These are phyloP conservation scores for Corydoras maculifer DNA, from an alignment of 2,113 vertebrate genomes.

Conservation along the genomic window DNA sequence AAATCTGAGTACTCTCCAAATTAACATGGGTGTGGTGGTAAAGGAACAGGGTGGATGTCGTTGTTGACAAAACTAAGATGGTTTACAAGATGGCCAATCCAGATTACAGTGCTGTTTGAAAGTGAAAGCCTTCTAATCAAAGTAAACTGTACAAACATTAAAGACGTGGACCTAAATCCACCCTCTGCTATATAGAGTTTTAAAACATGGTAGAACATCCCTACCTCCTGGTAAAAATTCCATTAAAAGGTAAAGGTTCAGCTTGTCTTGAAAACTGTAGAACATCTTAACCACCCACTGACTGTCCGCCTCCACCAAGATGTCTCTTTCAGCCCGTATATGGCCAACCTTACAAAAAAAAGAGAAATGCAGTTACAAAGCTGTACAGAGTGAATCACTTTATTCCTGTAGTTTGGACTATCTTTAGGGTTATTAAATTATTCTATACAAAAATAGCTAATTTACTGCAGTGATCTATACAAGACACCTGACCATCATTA, in stretches of 20 bases:
- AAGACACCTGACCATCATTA: too few relatives aligned
- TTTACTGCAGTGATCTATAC: too few relatives aligned
- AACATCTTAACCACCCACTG: slow-evolving; percentile 99
- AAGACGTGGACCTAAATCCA: background rate
- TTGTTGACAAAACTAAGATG: background rate
- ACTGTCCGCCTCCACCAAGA: slow-evolving; percentile 96
- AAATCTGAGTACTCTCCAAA: background rate
- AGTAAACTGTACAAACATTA: too few relatives aligned
- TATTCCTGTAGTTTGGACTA: too few relatives aligned
- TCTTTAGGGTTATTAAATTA: too few relatives aligned
- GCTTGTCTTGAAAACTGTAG: slow-evolving; percentile 98
- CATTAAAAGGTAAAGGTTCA: slow-evolving; percentile 99
- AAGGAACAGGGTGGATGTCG: background rate
- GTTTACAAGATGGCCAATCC: background rate
- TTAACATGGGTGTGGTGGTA: background rate
- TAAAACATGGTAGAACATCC: background rate
- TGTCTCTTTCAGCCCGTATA: slow-evolving; percentile 93
- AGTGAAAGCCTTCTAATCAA: background rate
- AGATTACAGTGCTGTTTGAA: background rate
- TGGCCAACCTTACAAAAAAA: slow-evolving; percentile 78
- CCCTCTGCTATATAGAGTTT: background rate
- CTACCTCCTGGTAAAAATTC: slow-evolving; percentile 97
- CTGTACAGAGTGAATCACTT: too few relatives aligned
- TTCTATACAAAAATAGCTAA: too few relatives aligned
- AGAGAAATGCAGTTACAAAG: background rate